Evolutionary conservation across 2,113 vertebrate species (phyloP), one percentile per base, ranked within the genome.

Genomic region (Ibidorhyncha struthersii): DNA sequence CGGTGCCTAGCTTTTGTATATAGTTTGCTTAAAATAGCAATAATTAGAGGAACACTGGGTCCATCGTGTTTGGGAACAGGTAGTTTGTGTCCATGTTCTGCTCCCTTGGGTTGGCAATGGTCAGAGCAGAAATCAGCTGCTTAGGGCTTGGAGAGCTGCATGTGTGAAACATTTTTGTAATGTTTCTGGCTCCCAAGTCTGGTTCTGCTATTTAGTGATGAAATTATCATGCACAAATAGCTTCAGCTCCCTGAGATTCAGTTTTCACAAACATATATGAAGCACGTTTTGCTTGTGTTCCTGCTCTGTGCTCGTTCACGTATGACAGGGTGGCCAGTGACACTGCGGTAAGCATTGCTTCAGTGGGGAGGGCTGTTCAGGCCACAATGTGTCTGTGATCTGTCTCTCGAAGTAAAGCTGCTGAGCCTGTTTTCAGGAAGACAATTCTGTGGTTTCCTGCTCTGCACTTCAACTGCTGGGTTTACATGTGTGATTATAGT

Each of bases 301-400:
- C 13, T 23, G 36, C 2, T 4, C 56, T 9, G 45, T 4, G 38
- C 34, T 52, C 1, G 0, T 40, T 47, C 2, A 2, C 1, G 1
- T 20, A 2, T 0, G 3, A 8, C 27, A 4, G 16, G 8, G 38
- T 26, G 80, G 29, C 22, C 10, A 4, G 14, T 40, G 38, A 26
- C 6, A 1, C 25, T 10, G 20, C 3, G 3, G 17, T 29, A 22
- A 29, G 21, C 21, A 5, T 43, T 4, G 2, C 20, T 22, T 19
- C 30, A 36, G n/a, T 9, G 3, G 14, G 56, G 14, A 55, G 27
- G 10, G 49, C 62, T 34, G 15, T 52, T 65, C 0, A 4, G 29
- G 53, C 27, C 66, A 6, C 1, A 4, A 4, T 1, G 3, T 38
- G 29, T 43, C 53, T 45, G 50, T 5, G 3, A 21, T 58, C 12